Percentiles rank a stretch among this genome's conserved stretches.
Evolutionary conservation across 1,140 invertebrate species (phyloP).

Genomic region (Conus ventricosus): DNA sequence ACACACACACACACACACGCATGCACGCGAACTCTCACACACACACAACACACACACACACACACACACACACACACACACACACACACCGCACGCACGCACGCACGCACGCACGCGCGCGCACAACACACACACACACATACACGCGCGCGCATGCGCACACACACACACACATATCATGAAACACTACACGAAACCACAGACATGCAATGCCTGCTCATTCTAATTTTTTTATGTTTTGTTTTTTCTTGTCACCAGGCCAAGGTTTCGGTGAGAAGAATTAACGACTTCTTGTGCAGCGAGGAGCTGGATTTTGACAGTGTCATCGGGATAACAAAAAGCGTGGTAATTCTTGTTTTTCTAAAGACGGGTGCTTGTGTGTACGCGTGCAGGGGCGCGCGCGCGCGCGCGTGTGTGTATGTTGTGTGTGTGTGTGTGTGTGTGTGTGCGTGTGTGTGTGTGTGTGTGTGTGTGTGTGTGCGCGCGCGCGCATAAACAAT

Average conservation of each 20-base stretch:
- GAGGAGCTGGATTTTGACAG: conserved; percentile 42
- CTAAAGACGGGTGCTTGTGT: background rate
- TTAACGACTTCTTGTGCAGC: conserved; percentile 39
- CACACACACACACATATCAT: background rate
- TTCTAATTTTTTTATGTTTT: too few relatives aligned
- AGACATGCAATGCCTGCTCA: too few relatives aligned
- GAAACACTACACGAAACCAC: too few relatives aligned
- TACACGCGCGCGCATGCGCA: background rate
- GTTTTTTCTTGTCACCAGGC: conserved; percentile 11
- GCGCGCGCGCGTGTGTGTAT: background rate
- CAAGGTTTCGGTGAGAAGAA: conserved; percentile 43
- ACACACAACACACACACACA: too few relatives aligned
- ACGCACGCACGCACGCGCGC: background rate
- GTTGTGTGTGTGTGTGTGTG: background rate
- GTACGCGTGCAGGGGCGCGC: background rate
- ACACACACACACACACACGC: too few relatives aligned
- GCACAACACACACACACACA: background rate
- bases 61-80: background rate
- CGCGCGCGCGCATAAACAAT: too few relatives aligned
- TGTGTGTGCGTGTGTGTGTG: conserved; percentile 11
- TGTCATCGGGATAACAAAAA: background rate
- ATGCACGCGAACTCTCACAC: too few relatives aligned
- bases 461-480: background rate
- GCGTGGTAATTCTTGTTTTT: background rate
- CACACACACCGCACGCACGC: too few relatives aligned